These are phyloP conservation scores for Harpia harpyja DNA, from an alignment of 2,797 vertebrate species.

Conservation along the genomic window DNA sequence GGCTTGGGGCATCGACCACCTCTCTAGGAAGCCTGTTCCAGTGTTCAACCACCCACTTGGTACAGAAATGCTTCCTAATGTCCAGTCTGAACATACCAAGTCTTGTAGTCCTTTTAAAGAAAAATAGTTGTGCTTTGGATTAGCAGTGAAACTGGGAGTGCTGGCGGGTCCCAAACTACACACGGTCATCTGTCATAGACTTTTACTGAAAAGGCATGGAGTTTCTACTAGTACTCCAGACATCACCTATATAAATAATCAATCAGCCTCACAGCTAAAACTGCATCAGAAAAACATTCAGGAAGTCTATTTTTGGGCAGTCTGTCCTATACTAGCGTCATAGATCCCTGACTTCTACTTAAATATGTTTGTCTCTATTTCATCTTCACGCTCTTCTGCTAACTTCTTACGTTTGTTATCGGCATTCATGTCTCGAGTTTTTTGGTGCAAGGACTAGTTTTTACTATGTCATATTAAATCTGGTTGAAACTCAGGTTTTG, in stretches of 20 bases:
- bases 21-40: neutral
- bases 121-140: neutral
- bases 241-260: neutral
- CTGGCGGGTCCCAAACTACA: neutral
- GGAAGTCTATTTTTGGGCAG: neutral
- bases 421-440: neutral
- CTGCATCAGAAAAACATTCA: neutral
- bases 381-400: neutral
- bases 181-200: accelerated
- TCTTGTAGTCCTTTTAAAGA: neutral
- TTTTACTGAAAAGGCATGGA: neutral
- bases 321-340: neutral
- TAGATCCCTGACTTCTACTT: neutral
- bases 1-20: neutral
- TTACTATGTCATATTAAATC: neutral
- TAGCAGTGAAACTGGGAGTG: neutral
- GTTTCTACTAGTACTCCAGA: neutral
- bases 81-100: neutral
- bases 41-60: neutral
- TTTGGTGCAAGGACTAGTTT: neutral
- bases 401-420: neutral
- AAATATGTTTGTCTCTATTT: neutral
- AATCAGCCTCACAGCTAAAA: neutral
- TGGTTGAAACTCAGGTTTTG: neutral
- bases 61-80: neutral